Base-by-base conservation (phyloP, 2,888 invertebrate genomes). In the Catocala fraxini region DNA sequence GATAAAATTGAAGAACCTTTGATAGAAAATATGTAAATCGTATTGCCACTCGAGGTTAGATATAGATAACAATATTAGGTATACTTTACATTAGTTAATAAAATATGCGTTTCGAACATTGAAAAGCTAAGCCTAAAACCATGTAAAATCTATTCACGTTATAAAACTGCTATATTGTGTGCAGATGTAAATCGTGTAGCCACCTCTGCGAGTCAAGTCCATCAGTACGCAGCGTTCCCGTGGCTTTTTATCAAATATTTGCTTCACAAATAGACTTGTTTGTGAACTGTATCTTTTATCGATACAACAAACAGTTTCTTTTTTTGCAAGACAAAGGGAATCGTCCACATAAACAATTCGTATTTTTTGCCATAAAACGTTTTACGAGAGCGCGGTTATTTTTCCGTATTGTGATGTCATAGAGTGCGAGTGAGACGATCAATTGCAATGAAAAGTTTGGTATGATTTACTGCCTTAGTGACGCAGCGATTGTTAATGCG, bases 301-400 rank as follows among this genome's bases (percentile, higher is more conserved):
- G 57, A 63, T 63, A 59, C 63, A 63, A 65, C 59, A 74, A 75
- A 66, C 61, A 56, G 15, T 15, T 15, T n/a, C 51, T 63, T 63
- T 56, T 45, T 63, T 34, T 60, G 43, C 53, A 51, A 61, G 49
- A 67, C 67, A 74, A 75, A 70, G 61, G 51, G 69, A 69, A 58
- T 74, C 70, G 58, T 56, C 75, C 61, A 43, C 63, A 72, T 72
- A 72, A 67, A 75, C 65, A 65, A 68, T 71, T 56, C 59, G 35
- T 61, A 63, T 65, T 71, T 68, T 71, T 66, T 47, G 35, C 60
- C 57, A 65, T 65, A 63, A 70, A 74, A 60, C 49, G 67, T 70
- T 75, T 72, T 68, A 70, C 56, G 61, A 59, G 11, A 51, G 10
- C 48, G 34, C 25, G 15, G 63, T 51, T 63, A 52, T 75, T 62